Conservation (phyloP, 2,797 vertebrate species). For the Argyrosomus regius region DNA sequence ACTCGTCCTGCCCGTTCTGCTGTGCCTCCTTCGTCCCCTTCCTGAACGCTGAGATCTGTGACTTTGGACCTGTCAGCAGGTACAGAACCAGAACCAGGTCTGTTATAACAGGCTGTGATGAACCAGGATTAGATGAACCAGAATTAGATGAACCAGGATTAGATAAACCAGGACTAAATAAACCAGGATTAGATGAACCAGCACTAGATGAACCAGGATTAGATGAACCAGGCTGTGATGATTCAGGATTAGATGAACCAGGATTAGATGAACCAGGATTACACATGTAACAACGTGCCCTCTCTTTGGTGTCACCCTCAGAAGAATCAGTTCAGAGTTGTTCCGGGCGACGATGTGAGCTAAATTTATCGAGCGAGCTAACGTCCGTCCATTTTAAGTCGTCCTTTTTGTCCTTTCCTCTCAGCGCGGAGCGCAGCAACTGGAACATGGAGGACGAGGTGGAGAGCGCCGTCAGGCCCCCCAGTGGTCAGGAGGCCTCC, state of each 20-base stretch:
- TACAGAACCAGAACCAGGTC: conserved; percentile 28
- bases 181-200: too few species aligned
- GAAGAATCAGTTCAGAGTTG: too few species aligned
- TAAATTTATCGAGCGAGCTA: not conserved
- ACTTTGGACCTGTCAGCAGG: conserved; percentile 84
- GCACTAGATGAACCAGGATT: too few species aligned
- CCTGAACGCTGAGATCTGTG: conserved; percentile 91
- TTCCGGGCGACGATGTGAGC: not conserved
- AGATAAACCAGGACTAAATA: too few species aligned
- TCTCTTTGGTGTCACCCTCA: too few species aligned
- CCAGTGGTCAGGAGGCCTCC: conserved; percentile 54
- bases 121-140: too few species aligned
- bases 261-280: too few species aligned
- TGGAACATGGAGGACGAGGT: conserved; percentile 78
- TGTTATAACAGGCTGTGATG: too few species aligned
- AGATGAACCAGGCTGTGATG: too few species aligned
- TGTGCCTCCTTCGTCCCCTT: conserved; percentile 90
- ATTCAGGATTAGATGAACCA: too few species aligned
- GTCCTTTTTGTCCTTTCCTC: not conserved
- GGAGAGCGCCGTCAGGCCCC: conserved; percentile 68
- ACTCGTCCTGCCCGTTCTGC: conserved; percentile 94
- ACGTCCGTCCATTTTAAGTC: not conserved
- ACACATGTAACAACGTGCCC: too few species aligned
- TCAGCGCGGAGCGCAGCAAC: conserved; percentile 70
- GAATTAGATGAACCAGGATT: too few species aligned